Evolutionary conservation across 2,797 vertebrate species (phyloP).

Genomic region (Nyctalus aviator): DNA sequence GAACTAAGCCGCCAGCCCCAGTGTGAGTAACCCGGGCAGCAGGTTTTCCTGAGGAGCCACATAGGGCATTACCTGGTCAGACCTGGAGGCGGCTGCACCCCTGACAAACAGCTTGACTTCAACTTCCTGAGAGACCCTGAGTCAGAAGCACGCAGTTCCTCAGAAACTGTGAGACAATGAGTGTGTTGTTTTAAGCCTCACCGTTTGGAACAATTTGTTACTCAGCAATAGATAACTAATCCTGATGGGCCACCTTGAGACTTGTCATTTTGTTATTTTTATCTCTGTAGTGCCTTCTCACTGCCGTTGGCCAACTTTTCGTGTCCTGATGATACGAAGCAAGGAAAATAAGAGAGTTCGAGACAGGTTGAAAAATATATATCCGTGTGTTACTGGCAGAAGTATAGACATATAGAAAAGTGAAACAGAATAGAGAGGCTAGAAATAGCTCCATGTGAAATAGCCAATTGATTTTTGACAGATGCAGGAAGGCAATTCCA

Average conservation of each 20-base stretch:
- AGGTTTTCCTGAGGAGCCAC: not conserved
- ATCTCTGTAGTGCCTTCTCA: not conserved
- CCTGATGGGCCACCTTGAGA: not conserved
- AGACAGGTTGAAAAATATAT: not conserved
- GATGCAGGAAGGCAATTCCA: not conserved
- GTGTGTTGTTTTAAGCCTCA: conserved; percentile 1
- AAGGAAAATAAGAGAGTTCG: conserved; percentile 30
- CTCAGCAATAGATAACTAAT: not conserved
- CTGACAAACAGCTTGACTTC: not conserved
- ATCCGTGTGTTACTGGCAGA: not conserved
- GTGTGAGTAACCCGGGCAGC: not conserved
- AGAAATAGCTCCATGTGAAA: not conserved
- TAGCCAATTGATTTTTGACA: not conserved
- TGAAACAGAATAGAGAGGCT: not conserved
- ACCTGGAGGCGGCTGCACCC: not conserved
- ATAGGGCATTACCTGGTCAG: not conserved
- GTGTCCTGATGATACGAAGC: not conserved
- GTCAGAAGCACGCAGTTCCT: not conserved
- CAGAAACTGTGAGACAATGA: not conserved
- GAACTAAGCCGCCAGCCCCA: not conserved
- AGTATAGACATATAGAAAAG: not conserved
- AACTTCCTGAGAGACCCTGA: not conserved
- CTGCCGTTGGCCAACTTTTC: not conserved
- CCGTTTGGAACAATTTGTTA: not conserved
- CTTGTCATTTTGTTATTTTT: not conserved